These are phyloP conservation scores for Sinodicranocentrus sp. DNA, from an alignment of 2,888 invertebrate species.

Conservation along the genomic window DNA sequence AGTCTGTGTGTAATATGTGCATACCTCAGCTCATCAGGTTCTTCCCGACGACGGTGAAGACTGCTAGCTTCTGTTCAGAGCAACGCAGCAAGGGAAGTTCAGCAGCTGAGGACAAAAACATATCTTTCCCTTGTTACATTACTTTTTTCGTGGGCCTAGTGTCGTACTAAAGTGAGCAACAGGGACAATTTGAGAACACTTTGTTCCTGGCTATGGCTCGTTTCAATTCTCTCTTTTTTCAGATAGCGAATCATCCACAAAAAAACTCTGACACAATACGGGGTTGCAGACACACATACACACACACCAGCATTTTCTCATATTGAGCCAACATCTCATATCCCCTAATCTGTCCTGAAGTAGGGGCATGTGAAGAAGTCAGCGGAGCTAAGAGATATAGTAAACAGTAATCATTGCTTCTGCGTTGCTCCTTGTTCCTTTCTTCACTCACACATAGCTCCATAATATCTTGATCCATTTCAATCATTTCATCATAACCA, in stretches of 20 bases:
- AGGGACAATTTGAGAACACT: conserved; percentile 67
- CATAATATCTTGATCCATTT: conserved; percentile 29
- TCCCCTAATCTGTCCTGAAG: background rate
- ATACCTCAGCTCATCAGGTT: conserved; percentile 68
- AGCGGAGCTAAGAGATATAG: no score
- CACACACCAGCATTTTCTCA: conserved; percentile 1
- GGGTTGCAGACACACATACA: background rate
- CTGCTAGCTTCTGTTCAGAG: conserved; percentile 65
- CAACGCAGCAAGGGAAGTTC: conserved; percentile 3
- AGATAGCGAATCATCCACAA: no score
- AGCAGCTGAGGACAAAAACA: conserved; percentile 23
- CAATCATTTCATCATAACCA: conserved; percentile 20
- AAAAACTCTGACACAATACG: background rate
- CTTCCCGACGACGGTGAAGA: conserved; percentile 59
- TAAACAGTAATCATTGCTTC: conserved; percentile 7
- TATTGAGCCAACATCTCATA: background rate
- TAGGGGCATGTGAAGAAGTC: no score
- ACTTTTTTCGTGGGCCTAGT: conserved; percentile 11
- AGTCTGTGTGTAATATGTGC: conserved; percentile 15
- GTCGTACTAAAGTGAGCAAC: conserved; percentile 55
- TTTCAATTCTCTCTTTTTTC: conserved; percentile 39
- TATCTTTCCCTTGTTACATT: conserved; percentile 28
- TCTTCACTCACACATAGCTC: background rate
- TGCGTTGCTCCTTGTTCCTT: background rate
- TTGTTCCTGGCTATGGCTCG: conserved; percentile 57